A percentile compares a stretch with the other conserved stretches of the same genome.
These are phyloP conservation scores for Thereva nobilitata DNA, from an alignment of 2,888 invertebrate species.

Conservation along the genomic window DNA sequence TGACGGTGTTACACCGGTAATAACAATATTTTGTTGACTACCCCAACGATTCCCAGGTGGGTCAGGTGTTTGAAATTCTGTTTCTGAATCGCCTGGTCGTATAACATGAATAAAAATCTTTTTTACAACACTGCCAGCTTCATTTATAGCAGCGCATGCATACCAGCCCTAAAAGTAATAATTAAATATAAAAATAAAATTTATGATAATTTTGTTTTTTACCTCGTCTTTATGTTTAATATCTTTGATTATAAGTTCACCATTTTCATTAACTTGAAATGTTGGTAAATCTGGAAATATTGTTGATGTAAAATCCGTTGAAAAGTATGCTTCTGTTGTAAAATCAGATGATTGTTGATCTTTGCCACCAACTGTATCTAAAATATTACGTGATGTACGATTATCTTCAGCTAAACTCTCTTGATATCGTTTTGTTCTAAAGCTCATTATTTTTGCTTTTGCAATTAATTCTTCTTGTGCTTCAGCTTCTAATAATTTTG, in stretches of 20 bases:
- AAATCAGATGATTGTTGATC: constrained; percentile 39
- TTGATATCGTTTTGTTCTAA: constrained; percentile 44
- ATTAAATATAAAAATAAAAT: not conserved
- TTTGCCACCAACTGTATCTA: constrained; percentile 42
- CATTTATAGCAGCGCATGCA: constrained; percentile 48
- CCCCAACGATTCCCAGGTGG: constrained; percentile 46
- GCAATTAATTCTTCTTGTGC: constrained; percentile 45
- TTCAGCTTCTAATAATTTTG: constrained; percentile 56
- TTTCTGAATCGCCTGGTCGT: constrained; percentile 41
- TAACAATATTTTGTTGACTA: constrained; percentile 46
- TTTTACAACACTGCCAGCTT: constrained; percentile 48
- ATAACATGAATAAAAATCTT: constrained; percentile 46
- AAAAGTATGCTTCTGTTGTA: not conserved
- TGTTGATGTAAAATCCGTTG: constrained; percentile 40
- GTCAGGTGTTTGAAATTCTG: constrained; percentile 44
- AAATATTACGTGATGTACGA: constrained; percentile 41
- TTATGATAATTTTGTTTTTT: constrained; percentile 3
- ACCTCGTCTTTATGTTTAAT: constrained; percentile 46
- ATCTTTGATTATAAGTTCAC: constrained; percentile 46
- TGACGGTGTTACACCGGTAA: constrained; percentile 46
- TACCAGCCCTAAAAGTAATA: constrained; percentile 46
- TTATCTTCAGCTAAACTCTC: constrained; percentile 19
- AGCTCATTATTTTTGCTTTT: constrained; percentile 48
- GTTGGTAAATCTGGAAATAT: constrained; percentile 41
- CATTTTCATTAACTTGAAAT: constrained; percentile 46